These are phyloP conservation scores for Crepidodera aurea DNA, from an alignment of 2,888 invertebrate species.

Conservation along the genomic window DNA sequence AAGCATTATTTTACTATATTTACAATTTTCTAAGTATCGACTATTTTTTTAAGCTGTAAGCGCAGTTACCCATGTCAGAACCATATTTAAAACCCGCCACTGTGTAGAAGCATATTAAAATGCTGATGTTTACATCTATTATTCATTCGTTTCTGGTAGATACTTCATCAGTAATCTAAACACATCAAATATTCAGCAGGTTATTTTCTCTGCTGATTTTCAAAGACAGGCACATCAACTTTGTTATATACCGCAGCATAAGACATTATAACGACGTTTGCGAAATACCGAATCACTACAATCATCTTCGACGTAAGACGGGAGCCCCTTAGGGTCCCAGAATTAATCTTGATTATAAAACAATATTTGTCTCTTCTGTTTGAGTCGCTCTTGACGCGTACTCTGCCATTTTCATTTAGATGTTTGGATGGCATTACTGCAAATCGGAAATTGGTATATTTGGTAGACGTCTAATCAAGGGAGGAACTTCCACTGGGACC, in stretches of 20 bases:
- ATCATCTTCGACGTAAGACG: conserved; percentile 15
- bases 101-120: too few relatives aligned
- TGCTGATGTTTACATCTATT: too few relatives aligned
- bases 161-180: background rate
- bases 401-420: conserved; percentile 8
- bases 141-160: background rate
- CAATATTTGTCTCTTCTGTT: conserved; percentile 25
- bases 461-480: background rate
- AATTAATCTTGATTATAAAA: conserved; percentile 22
- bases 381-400: conserved; percentile 18
- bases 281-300: conserved; percentile 11
- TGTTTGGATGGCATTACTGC: background rate
- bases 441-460: background rate
- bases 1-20: too few relatives aligned
- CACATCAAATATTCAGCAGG: background rate
- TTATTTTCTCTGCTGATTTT: background rate
- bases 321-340: conserved; percentile 3
- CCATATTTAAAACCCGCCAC: too few relatives aligned
- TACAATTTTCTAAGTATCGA: too few relatives aligned
- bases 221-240: background rate
- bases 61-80: too few relatives aligned
- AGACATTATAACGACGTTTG: conserved; percentile 19
- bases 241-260: conserved; percentile 9
- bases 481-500: background rate
- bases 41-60: too few relatives aligned